Evolutionary conservation across 2,113 vertebrate genomes (phyloP).

Genomic region (Limanda limanda): DNA sequence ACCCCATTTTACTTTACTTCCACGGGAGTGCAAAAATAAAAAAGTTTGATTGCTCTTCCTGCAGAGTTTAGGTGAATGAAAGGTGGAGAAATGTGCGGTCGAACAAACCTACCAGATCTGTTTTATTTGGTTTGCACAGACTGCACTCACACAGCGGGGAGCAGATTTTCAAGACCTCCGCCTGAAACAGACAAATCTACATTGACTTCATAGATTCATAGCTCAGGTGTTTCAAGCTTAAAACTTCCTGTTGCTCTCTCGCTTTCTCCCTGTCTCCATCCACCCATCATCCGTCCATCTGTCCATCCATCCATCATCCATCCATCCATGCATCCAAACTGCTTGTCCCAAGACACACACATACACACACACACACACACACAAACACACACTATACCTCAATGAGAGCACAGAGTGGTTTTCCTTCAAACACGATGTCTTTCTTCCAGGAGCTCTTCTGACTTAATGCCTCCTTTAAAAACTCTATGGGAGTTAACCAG

Average conservation of each 20-base stretch:
- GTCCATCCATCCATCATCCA: background rate
- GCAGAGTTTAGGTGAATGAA: background rate
- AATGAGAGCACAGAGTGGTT: background rate
- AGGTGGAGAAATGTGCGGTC: too few species aligned
- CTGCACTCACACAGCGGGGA: constrained; percentile 38
- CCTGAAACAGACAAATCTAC: constrained; percentile 59
- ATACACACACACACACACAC: background rate
- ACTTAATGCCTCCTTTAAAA: constrained; percentile 33
- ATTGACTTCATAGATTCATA: background rate
- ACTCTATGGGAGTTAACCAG: constrained; percentile 77
- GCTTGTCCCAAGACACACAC: background rate
- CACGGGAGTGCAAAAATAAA: background rate
- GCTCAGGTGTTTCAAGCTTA: background rate
- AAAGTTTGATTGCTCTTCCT: background rate
- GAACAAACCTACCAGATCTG: constrained; percentile 58
- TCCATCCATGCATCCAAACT: background rate
- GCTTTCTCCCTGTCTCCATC: too few species aligned
- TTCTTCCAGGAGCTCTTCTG: constrained; percentile 69
- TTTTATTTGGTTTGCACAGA: constrained; percentile 20
- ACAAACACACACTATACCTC: background rate
- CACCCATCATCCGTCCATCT: too few species aligned
- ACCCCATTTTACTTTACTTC: background rate
- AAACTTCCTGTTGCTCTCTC: too few species aligned
- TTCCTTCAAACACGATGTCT: background rate
- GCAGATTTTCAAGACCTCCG: constrained; percentile 34